phyloP scores from a whole-genome alignment of 2,113 vertebrate species.

The Tricholaema leucomelas region DNA sequence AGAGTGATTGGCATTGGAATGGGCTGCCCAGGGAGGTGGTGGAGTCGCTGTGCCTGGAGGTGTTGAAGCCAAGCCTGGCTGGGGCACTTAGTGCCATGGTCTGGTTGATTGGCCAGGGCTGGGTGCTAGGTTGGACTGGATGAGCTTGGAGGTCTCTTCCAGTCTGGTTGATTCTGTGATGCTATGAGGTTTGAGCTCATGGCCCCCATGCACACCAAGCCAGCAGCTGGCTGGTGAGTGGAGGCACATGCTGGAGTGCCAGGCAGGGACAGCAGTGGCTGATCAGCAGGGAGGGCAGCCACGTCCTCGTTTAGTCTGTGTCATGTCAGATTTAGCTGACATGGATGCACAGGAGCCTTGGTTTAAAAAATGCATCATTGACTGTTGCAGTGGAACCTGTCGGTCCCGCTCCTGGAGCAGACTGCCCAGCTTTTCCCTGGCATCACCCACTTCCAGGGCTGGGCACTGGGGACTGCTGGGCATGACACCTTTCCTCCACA shows the following conservation, averaged over 20 bases:
- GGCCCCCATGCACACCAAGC: rapidly evolving
- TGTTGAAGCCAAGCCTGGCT: too few relatives aligned
- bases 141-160: too few relatives aligned
- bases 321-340: slow-evolving; percentile 65
- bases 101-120: too few relatives aligned
- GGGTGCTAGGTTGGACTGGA: too few relatives aligned
- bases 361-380: background rate
- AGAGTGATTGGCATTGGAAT: too few relatives aligned
- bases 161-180: too few relatives aligned
- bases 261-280: slow-evolving; percentile 18
- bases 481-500: background rate
- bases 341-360: background rate
- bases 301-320: slow-evolving; percentile 41
- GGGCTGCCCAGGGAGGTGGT: too few relatives aligned
- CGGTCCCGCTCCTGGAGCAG: rapidly evolving
- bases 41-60: too few relatives aligned
- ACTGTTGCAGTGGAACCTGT: background rate
- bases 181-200: rapidly evolving
- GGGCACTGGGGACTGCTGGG: background rate
- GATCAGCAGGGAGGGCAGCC: slow-evolving; percentile 38
- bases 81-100: too few relatives aligned
- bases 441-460: background rate
- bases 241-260: background rate
- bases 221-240: rapidly evolving
- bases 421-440: background rate